Evolutionary conservation across 2,113 vertebrate genomes (phyloP).

Genomic region (Scartelaos histophorus): DNA sequence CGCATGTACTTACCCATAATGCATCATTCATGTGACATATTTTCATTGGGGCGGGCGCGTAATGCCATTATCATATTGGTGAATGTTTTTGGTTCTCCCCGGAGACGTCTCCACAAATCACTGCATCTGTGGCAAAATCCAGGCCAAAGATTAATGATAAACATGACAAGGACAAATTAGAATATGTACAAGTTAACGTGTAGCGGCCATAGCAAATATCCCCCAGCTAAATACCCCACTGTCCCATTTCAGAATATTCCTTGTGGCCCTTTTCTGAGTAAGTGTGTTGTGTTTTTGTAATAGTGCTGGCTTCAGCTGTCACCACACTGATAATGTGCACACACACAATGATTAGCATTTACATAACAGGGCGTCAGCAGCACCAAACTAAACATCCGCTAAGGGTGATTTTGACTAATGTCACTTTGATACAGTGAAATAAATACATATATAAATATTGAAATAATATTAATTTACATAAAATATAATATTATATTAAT

Average conservation of each 20-base stretch:
- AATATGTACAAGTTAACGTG: constrained; percentile 73
- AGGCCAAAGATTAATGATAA: constrained; percentile 82
- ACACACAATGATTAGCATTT: constrained; percentile 34
- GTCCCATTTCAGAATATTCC: constrained; percentile 58
- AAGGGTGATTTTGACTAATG: background rate
- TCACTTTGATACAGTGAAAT: background rate
- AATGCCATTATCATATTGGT: constrained; percentile 77
- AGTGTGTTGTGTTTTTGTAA: constrained; percentile 37
- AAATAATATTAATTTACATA: background rate
- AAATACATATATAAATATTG: background rate
- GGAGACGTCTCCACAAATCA: constrained; percentile 71
- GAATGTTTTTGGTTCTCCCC: constrained; percentile 69
- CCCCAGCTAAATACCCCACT: constrained; percentile 64
- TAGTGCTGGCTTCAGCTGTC: constrained; percentile 43
- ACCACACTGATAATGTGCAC: constrained; percentile 35
- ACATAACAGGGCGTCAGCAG: constrained; percentile 6
- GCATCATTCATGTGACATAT: constrained; percentile 79
- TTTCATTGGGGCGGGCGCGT: constrained; percentile 64
- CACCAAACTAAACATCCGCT: constrained; percentile 4
- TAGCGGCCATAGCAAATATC: constrained; percentile 58
- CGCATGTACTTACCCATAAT: constrained; percentile 64
- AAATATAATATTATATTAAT: too few relatives aligned
- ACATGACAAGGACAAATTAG: constrained; percentile 81
- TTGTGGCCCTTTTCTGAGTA: constrained; percentile 45
- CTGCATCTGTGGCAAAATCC: constrained; percentile 60